Evolutionary conservation across 2,113 vertebrate genomes (phyloP).

Genomic region (Chrysochloris asiatica): DNA sequence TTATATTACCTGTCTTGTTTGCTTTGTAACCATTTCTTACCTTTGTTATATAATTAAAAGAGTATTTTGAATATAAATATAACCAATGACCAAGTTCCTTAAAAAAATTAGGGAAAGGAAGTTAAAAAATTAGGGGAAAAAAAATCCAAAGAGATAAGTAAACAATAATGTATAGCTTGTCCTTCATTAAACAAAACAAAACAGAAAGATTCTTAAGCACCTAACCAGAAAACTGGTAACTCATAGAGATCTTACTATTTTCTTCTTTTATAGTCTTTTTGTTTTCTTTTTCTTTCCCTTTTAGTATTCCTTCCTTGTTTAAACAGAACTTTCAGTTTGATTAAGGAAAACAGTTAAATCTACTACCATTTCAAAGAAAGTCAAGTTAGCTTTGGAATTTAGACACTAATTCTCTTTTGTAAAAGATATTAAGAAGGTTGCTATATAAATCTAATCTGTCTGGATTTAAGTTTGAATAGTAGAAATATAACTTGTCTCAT

Average conservation of each 20-base stretch:
- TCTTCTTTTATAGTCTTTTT: slow-evolving; percentile 8
- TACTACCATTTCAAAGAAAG: slow-evolving; percentile 53
- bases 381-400: slow-evolving; percentile 55
- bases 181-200: slow-evolving; percentile 1
- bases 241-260: background rate
- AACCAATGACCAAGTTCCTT: background rate
- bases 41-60: background rate
- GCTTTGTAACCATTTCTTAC: no score
- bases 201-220: background rate
- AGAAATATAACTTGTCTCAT: slow-evolving; percentile 57
- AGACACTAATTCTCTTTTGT: slow-evolving; percentile 67
- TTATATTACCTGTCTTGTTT: background rate
- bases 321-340: slow-evolving; percentile 41
- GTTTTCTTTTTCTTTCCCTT: background rate
- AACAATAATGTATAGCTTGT: background rate
- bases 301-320: slow-evolving; percentile 14
- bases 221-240: background rate
- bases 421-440: slow-evolving; percentile 72
- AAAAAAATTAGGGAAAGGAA: background rate
- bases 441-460: slow-evolving; percentile 59
- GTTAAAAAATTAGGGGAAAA: background rate
- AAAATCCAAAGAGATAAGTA: background rate
- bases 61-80: background rate
- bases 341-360: slow-evolving; percentile 55
- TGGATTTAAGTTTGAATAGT: slow-evolving; percentile 69